These are phyloP conservation scores for Daphoenositta chrysoptera DNA, from an alignment of 2,113 vertebrate species.

Conservation along the genomic window DNA sequence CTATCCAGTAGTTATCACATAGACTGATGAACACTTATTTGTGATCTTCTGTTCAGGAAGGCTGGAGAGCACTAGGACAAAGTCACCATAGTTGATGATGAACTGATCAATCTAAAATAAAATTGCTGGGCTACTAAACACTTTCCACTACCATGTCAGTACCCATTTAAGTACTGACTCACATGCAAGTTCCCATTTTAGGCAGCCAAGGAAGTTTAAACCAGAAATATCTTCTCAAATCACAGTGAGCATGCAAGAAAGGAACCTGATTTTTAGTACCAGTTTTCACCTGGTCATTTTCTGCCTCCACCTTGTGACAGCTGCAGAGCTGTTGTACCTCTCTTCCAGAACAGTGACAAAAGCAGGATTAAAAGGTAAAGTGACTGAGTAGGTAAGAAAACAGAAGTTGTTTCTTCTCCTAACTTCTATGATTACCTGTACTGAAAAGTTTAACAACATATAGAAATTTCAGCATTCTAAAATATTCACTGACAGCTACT, in stretches of 20 bases:
- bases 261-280: neutral
- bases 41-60: neutral
- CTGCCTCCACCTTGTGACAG: neutral
- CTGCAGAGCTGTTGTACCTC: neutral
- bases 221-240: neutral
- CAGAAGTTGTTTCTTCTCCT: neutral
- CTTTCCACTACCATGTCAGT: neutral
- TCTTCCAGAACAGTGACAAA: neutral
- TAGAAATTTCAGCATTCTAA: neutral
- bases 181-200: neutral
- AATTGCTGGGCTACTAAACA: neutral
- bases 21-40: neutral
- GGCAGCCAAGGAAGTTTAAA: neutral
- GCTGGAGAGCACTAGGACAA: neutral
- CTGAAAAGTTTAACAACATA: neutral
- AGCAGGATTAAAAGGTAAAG: neutral
- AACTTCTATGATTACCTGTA: neutral
- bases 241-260: neutral
- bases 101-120: neutral
- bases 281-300: neutral
- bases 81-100: neutral
- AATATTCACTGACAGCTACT: neutral
- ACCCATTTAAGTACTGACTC: neutral
- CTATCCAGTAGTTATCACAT: neutral
- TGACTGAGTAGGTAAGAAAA: neutral